Percentiles rank a stretch among this genome's conserved stretches.
phyloP scores from a whole-genome alignment of 2,797 vertebrate species.

The Liparis tanakae region DNA sequence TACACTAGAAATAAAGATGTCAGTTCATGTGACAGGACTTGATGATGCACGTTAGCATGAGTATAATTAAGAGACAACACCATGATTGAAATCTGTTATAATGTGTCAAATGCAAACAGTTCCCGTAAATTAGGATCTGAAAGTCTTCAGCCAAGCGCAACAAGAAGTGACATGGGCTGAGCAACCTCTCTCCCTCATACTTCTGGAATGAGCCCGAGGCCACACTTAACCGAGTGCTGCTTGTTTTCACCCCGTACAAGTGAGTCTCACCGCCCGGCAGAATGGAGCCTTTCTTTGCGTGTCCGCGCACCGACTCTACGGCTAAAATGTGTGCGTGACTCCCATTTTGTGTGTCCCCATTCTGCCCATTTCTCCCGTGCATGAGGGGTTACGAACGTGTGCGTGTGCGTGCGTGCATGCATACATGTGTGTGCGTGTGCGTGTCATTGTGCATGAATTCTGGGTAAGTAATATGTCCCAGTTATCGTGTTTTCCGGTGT shows the following conservation, averaged over 20 bases:
- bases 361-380: constrained; percentile 47
- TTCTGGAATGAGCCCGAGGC: constrained; percentile 45
- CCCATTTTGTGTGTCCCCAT: constrained; percentile 57
- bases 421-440: no score
- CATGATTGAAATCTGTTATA: neutral
- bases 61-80: neutral
- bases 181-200: constrained; percentile 7
- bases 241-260: constrained; percentile 50
- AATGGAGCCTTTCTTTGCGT: constrained; percentile 59
- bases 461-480: constrained; percentile 47
- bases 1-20: neutral
- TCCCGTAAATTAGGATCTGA: neutral
- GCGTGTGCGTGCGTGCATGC: constrained; percentile 1
- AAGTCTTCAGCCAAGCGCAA: neutral
- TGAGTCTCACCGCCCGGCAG: constrained; percentile 45
- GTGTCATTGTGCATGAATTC: constrained; percentile 37
- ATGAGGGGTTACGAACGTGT: constrained; percentile 21
- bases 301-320: constrained; percentile 46
- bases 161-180: neutral
- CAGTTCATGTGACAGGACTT: neutral
- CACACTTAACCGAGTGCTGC: constrained; percentile 59
- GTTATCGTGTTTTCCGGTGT: constrained; percentile 42
- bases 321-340: constrained; percentile 32
- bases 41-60: neutral
- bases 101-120: neutral